phyloP scores from a whole-genome alignment of 2,797 vertebrate genomes.

The Sebastolobus altivelis region DNA sequence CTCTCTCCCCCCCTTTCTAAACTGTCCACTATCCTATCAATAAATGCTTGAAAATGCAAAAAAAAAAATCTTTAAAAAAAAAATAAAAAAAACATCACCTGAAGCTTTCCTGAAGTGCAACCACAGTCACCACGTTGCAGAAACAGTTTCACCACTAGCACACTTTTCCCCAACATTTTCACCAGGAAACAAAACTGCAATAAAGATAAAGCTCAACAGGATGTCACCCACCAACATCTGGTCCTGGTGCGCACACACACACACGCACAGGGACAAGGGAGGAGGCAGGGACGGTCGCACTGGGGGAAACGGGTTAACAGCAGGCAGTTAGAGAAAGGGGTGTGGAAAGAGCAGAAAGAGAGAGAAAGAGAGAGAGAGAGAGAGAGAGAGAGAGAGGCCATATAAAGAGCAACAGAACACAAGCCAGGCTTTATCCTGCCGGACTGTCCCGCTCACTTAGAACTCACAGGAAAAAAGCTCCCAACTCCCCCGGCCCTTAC shows the following conservation, averaged over 20 bases:
- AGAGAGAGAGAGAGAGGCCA: slow-evolving; percentile 54
- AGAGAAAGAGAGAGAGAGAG: slow-evolving; percentile 39
- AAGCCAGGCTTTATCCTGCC: slow-evolving; percentile 83
- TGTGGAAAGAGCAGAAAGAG: slow-evolving; percentile 70
- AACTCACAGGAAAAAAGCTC: slow-evolving; percentile 80
- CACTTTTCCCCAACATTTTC: neutral
- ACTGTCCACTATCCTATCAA: too few relatives aligned
- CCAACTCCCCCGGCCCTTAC: slow-evolving; percentile 54
- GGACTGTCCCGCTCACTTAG: slow-evolving; percentile 75
- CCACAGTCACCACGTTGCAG: neutral
- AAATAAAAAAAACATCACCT: neutral
- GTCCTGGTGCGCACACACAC: slow-evolving; percentile 15
- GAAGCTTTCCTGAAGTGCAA: neutral
- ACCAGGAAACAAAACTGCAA: slow-evolving; percentile 15
- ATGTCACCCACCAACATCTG: slow-evolving; percentile 16
- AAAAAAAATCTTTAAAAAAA: too few relatives aligned
- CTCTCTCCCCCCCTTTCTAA: too few relatives aligned
- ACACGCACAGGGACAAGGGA: slow-evolving; percentile 28
- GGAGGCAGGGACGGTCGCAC: slow-evolving; percentile 46
- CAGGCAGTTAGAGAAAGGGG: slow-evolving; percentile 74
- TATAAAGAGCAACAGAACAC: slow-evolving; percentile 85
- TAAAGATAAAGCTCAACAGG: slow-evolving; percentile 25
- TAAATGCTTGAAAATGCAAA: too few relatives aligned
- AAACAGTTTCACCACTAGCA: neutral
- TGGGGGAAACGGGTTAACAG: slow-evolving; percentile 62